Base-by-base conservation (phyloP, 2,888 invertebrate species). In the Troides oblongomaculatus region DNA sequence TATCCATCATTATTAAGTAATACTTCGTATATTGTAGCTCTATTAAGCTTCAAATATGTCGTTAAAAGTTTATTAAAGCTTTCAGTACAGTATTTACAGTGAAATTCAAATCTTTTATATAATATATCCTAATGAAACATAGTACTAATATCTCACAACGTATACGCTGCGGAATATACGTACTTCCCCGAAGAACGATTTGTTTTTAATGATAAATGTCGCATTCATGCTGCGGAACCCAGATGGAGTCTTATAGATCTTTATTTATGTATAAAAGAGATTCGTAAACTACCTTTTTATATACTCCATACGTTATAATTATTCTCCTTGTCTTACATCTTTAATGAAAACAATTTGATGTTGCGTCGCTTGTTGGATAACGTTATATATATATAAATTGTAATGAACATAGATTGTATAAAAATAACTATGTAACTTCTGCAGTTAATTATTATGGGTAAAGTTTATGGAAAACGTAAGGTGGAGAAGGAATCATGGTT, bases 181-280 rank as follows among this genome's bases (percentile, higher is more conserved):
- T 57, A 21, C 21, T 57, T 21, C n/a, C 21, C 3, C 21, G 21
- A 57, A 57, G 21, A 8, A 57, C 57, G 56, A 56, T 56, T 65
- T 59, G 3, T 30, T 14, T 62, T n/a, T 25, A n/a, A 56, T 17
- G 56, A 62, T 62, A 43, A 62, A 62, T 43, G 56, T 57, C n/a
- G 6, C 17, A 57, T 7, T 21, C 57, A 21, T 57, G 2, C 23
- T 21, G 21, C 21, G 18, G 21, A 57, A 6, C 57, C 14, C 57
- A 21, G 57, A 57, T 57, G 57, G 21, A 21, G 50, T 18, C 14
- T 50, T 50, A 50, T 18, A 18, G 14, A 5, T 18, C 12, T 50
- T 50, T 50, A 50, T 50, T 50, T 12, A 14, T 50, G 10, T 14
- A 14, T 1, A 50, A 50, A 14, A 50, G 18, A 50, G 17, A 50